Evolutionary conservation across 2,113 vertebrate species (phyloP).

Genomic region (Myocastor coypus): DNA sequence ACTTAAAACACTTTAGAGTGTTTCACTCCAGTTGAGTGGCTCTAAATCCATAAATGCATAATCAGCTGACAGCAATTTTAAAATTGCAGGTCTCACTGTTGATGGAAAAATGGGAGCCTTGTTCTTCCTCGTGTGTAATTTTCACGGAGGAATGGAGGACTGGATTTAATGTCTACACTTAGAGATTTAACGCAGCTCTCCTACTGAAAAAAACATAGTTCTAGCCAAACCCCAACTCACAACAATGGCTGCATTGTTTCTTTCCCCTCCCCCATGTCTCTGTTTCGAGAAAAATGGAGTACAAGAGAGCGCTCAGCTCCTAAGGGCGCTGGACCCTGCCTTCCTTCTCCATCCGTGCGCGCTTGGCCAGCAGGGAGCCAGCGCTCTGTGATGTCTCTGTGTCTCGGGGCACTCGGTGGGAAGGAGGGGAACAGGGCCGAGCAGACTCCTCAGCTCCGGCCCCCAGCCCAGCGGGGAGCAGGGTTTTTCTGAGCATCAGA

Average conservation of each 20-base stretch:
- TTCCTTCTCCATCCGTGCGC: background rate
- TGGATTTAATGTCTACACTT: conserved; percentile 56
- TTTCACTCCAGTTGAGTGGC: background rate
- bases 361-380: background rate
- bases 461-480: background rate
- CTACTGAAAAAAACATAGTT: conserved; percentile 25
- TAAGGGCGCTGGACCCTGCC: background rate
- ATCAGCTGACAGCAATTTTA: conserved; percentile 2
- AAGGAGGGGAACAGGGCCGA: background rate
- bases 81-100: conserved; percentile 1
- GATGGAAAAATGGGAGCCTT: background rate
- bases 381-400: accelerated
- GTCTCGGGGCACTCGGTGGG: background rate
- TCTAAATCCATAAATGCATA: background rate
- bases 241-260: background rate
- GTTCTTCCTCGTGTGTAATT: background rate
- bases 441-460: background rate
- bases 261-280: accelerated
- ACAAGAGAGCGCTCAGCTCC: background rate
- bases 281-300: background rate
- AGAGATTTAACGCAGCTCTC: conserved; percentile 26
- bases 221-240: background rate
- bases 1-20: background rate
- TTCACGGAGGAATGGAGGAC: conserved; percentile 26
- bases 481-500: background rate